Base-by-base conservation (phyloP, 2,888 invertebrate species). In the Entomobrya multifasciata region DNA sequence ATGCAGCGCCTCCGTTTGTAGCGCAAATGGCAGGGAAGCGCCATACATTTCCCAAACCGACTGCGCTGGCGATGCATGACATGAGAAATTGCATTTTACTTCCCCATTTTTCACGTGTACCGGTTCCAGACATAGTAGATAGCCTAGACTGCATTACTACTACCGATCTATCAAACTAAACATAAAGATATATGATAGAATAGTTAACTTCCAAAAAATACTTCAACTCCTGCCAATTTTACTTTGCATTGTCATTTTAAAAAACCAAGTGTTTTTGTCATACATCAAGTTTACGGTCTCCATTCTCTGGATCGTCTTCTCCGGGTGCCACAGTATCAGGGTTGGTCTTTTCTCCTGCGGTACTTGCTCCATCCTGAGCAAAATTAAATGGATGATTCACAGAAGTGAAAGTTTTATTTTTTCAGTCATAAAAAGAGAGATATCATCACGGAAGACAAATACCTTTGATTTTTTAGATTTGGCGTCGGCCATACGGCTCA, bases 91-190 rank as follows among this genome's bases (percentile, higher is more conserved):
- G 52, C 22, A 20, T 77, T 36, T 49, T 52, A 47, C 65, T 84
- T 17, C 83, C 83, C 83, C 83, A 84, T 55, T 65, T 84, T 20
- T 84, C 83, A 8, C 83, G 36, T 13, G n/a, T n/a, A n/a, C n/a
- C 1, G 47, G 44, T 47, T 20, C 62, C 41, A 0, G 57, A 55
- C 6, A 15, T 20, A n/a, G n/a, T n/a, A n/a, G n/a, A n/a, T n/a
- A n/a, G n/a, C n/a, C n/a, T n/a, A 8, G 80, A 80, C 15, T 22
- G 62, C 41, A 80, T 41, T 1, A 8, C 11, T 25, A 55, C 15
- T 3, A 22, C 52, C 2, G 67, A 67, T 13, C 25, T 30, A 11
- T 62, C 60, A 36, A 65, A 65, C 79, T 79, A 13, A 27, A 17
- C n/a, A n/a, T 0, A 20, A 27, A 57, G 20, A 76, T 76, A 13